Conservation (phyloP, 2,797 vertebrate species). For the Bryconaethiops microstoma region DNA sequence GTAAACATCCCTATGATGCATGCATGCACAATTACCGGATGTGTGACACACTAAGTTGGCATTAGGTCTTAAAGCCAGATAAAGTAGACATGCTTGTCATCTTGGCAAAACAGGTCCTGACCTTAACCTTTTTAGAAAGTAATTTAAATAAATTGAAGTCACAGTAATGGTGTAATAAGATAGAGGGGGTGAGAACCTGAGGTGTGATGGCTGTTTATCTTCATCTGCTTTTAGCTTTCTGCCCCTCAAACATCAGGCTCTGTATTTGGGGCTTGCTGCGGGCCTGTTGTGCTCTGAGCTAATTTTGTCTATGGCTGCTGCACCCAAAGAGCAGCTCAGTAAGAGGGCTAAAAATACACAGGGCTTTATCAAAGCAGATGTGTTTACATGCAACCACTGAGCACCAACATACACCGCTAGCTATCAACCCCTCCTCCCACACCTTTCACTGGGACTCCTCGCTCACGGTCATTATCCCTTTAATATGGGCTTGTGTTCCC, state of each 20-base stretch:
- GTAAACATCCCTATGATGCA: too few species aligned
- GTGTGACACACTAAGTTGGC: too few species aligned
- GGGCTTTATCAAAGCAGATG: constrained; percentile 60
- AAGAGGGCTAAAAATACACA: constrained; percentile 52
- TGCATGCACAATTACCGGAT: too few species aligned
- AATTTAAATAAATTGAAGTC: too few species aligned
- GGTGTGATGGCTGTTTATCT: background rate
- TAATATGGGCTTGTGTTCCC: constrained; percentile 12
- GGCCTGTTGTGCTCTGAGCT: constrained; percentile 38
- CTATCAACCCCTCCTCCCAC: background rate
- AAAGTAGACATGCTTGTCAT: too few species aligned
- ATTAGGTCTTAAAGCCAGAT: too few species aligned
- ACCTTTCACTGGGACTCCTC: background rate
- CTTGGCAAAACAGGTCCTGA: too few species aligned
- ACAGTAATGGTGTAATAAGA: too few species aligned
- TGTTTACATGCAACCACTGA: constrained; percentile 51
- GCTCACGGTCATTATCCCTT: constrained; percentile 2
- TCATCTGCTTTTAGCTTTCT: background rate
- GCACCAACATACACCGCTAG: background rate
- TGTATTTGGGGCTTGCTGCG: constrained; percentile 24
- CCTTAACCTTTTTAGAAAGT: too few species aligned
- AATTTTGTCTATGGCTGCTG: constrained; percentile 48
- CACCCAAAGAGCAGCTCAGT: constrained; percentile 21
- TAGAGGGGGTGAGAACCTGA: too few species aligned
- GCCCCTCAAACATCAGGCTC: background rate